Conservation (phyloP, 2,888 invertebrate species). For the Dione juno region DNA sequence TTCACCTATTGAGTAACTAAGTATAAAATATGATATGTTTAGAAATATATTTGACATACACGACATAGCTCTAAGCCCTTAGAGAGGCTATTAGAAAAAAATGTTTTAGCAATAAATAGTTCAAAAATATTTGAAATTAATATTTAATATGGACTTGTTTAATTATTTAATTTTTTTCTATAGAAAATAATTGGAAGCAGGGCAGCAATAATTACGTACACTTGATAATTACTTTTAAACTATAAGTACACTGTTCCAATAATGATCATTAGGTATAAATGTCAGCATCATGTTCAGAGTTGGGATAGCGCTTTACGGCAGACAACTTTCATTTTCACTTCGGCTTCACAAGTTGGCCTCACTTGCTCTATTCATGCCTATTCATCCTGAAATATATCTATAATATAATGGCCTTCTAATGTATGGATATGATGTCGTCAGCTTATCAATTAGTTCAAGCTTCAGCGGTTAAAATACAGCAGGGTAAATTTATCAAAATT, state of each 20-base stretch:
- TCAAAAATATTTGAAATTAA: conserved; percentile 26
- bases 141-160: conserved; percentile 16
- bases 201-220: conserved; percentile 34
- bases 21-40: conserved; percentile 33
- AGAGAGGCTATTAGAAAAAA: conserved; percentile 33
- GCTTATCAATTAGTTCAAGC: conserved; percentile 46
- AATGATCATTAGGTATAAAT: conserved; percentile 14
- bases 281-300: conserved; percentile 30
- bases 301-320: conserved; percentile 61
- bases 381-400: conserved; percentile 51
- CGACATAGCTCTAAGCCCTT: conserved; percentile 40
- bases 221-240: conserved; percentile 20
- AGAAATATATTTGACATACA: conserved; percentile 36
- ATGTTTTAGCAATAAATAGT: conserved; percentile 21
- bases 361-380: conserved; percentile 60
- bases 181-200: conserved; percentile 32
- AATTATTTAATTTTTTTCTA: conserved; percentile 16
- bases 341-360: conserved; percentile 67
- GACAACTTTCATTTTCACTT: conserved; percentile 68
- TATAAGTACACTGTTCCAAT: conserved; percentile 35
- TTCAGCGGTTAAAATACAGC: conserved; percentile 45
- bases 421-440: conserved; percentile 36
- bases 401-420: conserved; percentile 44
- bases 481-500: conserved; percentile 39
- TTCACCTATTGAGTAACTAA: conserved; percentile 38